Evolutionary conservation across 2,888 invertebrate genomes (phyloP), one percentile per base, ranked within the genome.

Genomic region (Tachina lurida): DNA sequence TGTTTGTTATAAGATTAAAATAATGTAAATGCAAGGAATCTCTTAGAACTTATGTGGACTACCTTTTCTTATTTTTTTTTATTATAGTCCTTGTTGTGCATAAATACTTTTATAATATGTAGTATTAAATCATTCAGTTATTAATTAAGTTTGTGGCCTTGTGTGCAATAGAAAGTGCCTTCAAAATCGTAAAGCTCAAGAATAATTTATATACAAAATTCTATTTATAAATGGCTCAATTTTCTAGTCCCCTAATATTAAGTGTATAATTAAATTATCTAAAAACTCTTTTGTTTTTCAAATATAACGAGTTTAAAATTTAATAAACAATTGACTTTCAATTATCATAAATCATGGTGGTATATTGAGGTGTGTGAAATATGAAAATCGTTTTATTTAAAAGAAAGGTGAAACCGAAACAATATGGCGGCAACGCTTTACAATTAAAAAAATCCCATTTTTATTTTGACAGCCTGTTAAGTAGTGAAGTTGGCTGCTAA

Each of bases 91-190:
- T 52, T 52, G n/a, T 58, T 58, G n/a, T 54, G 54, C 9, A 9
- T 54, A 54, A 10, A 10, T 45, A 56, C 3, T 22, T 43, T 52
- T 45, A n/a, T 22, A 9, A 54, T 22, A 60, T 12, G 31, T 31
- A 68, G 22, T 43, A 43, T 39, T 45, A 52, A 49, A 49, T 58
- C 19, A 17, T 13, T 62, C n/a, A 52, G 43, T 39, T 82, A 67
- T 58, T 43, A 15, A 77, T 54, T 62, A 74, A 15, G 45, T 56
- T 70, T 62, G 49, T 76, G 83, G 79, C 86, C 79, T 80, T 76
- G 62, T 73, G 86, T 86, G 86, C 86, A 86, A 86, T 86, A 84
- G 56, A 76, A 80, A 80, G 84, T 84, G 84, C 80, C 84, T 84
- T 65, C 73, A 67, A 83, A 60, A 56, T 47, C 54, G n/a, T 73